phyloP scores from a whole-genome alignment of 2,888 invertebrate genomes.

The Andrena camellia region DNA sequence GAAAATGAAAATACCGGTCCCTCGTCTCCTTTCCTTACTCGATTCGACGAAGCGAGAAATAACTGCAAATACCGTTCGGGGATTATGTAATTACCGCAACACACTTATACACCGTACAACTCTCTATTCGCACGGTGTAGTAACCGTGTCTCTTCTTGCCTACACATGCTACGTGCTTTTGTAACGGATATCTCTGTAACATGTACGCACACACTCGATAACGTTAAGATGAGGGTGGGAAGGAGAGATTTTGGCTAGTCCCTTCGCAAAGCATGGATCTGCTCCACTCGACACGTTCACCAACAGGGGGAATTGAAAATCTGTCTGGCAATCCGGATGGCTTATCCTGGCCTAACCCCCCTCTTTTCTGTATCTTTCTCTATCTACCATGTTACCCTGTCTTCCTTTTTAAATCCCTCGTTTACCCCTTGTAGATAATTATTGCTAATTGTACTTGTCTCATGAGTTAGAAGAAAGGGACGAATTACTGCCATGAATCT shows the following conservation, averaged over 20 bases:
- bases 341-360: conserved; percentile 78
- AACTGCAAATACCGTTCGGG: conserved; percentile 84
- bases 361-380: conserved; percentile 31
- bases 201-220: conserved; percentile 56
- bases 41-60: conserved; percentile 81
- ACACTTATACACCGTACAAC: conserved; percentile 71
- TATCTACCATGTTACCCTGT: not conserved
- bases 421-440: conserved; percentile 54
- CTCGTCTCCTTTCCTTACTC: conserved; percentile 36
- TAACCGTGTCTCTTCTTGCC: conserved; percentile 67
- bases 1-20: conserved; percentile 73
- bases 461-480: not conserved
- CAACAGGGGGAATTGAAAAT: conserved; percentile 84
- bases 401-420: conserved; percentile 25
- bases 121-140: conserved; percentile 52
- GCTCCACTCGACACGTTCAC: conserved; percentile 82
- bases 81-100: conserved; percentile 84
- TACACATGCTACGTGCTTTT: conserved; percentile 56
- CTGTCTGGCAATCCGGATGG: conserved; percentile 83
- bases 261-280: conserved; percentile 69
- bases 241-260: conserved; percentile 53
- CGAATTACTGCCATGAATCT: conserved; percentile 3
- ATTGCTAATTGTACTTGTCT: conserved; percentile 53
- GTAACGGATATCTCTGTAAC: conserved; percentile 56
- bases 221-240: conserved; percentile 50